Conservation (phyloP, 1,140 invertebrate species). For the Diorhabda carinulata region DNA sequence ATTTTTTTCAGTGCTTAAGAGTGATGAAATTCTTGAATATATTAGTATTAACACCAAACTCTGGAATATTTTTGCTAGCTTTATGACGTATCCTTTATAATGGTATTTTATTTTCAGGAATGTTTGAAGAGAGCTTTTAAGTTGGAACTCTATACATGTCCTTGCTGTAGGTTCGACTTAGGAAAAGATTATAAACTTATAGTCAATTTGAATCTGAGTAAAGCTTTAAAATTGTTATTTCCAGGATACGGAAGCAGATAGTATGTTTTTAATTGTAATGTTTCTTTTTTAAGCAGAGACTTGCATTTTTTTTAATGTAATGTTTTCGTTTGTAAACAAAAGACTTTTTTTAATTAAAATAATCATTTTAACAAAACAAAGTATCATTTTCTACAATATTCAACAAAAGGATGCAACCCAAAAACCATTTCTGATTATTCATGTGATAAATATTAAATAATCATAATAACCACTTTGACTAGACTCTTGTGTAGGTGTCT, state of each 20-base stretch:
- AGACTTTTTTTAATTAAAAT: no score
- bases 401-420: no score
- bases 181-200: conserved; percentile 54
- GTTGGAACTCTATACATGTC: conserved; percentile 62
- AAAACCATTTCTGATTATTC: no score
- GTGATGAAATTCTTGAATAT: not conserved
- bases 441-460: no score
- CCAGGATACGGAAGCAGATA: conserved; percentile 31
- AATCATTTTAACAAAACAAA: no score
- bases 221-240: conserved; percentile 35
- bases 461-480: no score
- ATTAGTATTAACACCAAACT: not conserved
- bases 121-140: conserved; percentile 69
- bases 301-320: no score
- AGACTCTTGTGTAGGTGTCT: no score
- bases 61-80: conserved; percentile 1
- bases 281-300: no score
- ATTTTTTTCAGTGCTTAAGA: not conserved
- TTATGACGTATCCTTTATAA: conserved; percentile 1
- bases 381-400: no score
- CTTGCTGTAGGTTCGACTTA: conserved; percentile 63
- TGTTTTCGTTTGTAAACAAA: no score
- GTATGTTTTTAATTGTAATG: no score
- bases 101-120: conserved; percentile 42
- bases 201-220: conserved; percentile 56